Percentiles rank a stretch among this genome's conserved stretches.
Evolutionary conservation across 2,888 invertebrate species (phyloP).

Genomic region (Dioctria rufipes): DNA sequence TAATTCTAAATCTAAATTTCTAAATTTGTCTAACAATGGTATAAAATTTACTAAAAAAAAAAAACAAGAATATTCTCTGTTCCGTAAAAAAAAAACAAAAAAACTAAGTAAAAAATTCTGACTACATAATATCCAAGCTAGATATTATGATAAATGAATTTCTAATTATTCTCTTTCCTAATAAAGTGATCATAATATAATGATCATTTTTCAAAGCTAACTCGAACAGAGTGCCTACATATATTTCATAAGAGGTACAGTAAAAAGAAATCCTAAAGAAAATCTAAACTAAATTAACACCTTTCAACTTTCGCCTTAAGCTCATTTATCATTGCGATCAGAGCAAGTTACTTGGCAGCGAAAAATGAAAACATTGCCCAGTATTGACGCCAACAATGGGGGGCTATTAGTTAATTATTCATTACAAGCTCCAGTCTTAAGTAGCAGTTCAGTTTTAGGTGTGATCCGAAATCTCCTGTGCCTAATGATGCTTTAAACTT

Average conservation of each 20-base stretch:
- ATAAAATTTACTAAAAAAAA: too few relatives aligned
- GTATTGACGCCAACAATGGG: conserved; percentile 12
- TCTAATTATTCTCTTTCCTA: conserved; percentile 27
- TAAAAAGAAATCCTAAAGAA: conserved; percentile 31
- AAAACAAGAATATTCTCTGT: too few relatives aligned
- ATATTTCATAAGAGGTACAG: background rate
- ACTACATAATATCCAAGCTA: too few relatives aligned
- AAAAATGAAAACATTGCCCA: conserved; percentile 42
- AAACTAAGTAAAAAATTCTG: too few relatives aligned
- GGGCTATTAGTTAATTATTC: conserved; percentile 47
- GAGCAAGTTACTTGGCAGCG: conserved; percentile 16
- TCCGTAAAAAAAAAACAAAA: too few relatives aligned
- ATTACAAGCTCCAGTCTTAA: conserved; percentile 26
- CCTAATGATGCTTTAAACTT: background rate
- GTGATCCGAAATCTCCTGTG: conserved; percentile 1
- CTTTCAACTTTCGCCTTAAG: conserved; percentile 56
- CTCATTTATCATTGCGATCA: conserved; percentile 55
- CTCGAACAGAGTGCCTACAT: background rate
- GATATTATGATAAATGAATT: conserved; percentile 27
- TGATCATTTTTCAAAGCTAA: conserved; percentile 38
- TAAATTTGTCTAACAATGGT: too few relatives aligned
- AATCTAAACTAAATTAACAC: conserved; percentile 56
- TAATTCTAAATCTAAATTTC: too few relatives aligned
- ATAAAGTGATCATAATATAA: conserved; percentile 32
- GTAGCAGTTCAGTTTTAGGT: background rate